Conservation (phyloP, 1,140 invertebrate genomes). For the Aleiodes sp. region DNA sequence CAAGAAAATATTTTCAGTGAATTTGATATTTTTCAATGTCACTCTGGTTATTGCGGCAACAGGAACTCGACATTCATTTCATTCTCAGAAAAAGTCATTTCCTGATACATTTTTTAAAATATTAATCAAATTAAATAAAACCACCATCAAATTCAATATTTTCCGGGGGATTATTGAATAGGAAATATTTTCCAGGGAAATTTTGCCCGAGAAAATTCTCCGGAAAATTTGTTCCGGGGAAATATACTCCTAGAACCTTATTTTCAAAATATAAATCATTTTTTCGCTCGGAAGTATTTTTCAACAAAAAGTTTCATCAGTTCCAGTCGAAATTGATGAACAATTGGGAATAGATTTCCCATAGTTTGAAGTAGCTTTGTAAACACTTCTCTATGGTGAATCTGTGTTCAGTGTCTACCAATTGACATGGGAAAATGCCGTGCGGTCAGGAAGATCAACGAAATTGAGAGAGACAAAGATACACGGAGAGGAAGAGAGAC, state of each 20-base stretch:
- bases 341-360: background rate
- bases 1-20: background rate
- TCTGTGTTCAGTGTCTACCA: background rate
- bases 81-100: background rate
- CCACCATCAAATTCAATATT: background rate
- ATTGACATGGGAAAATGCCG: constrained; percentile 6
- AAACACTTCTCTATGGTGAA: background rate
- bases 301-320: background rate
- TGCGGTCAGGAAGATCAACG: constrained; percentile 14
- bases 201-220: too few relatives aligned
- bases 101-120: background rate
- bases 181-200: too few relatives aligned
- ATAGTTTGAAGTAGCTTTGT: background rate
- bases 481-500: background rate
- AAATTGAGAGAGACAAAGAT: background rate
- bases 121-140: background rate
- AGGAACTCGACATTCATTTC: background rate
- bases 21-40: background rate
- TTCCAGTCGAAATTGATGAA: background rate
- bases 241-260: too few relatives aligned
- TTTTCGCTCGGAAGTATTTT: background rate
- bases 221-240: too few relatives aligned
- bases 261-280: too few relatives aligned
- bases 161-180: background rate
- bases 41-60: background rate